phyloP scores from a whole-genome alignment of 1,140 invertebrate species.

The Trachelipus rathkii region DNA sequence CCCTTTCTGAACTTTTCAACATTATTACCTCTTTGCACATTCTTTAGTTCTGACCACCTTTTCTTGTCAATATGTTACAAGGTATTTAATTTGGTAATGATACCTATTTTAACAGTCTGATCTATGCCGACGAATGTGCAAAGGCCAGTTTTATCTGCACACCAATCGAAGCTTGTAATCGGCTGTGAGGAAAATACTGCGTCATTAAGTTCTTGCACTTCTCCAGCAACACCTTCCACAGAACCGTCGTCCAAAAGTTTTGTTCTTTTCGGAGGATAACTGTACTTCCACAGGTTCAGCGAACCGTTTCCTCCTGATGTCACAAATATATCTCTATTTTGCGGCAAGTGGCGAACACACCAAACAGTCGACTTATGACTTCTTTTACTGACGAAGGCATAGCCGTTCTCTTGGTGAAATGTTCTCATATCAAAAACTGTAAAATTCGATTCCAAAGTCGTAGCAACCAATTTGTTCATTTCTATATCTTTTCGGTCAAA shows the following conservation, averaged over 20 bases:
- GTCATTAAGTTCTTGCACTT: slow-evolving; percentile 70
- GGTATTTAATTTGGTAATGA: slow-evolving; percentile 83
- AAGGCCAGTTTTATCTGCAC: slow-evolving; percentile 79
- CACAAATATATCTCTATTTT: slow-evolving; percentile 90
- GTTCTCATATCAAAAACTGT: slow-evolving; percentile 84
- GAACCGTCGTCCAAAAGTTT: slow-evolving; percentile 65
- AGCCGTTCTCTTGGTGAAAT: slow-evolving; percentile 81
- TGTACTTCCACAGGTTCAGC: slow-evolving; percentile 87
- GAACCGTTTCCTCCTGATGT: slow-evolving; percentile 84
- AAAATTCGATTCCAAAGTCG: slow-evolving; percentile 88
- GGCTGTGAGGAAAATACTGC: slow-evolving; percentile 79
- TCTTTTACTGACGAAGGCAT: slow-evolving; percentile 70
- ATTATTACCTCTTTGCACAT: no score
- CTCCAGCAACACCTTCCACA: slow-evolving; percentile 69
- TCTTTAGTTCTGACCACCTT: no score
- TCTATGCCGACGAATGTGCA: slow-evolving; percentile 86
- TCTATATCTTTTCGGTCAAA: slow-evolving; percentile 90
- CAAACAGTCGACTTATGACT: slow-evolving; percentile 82
- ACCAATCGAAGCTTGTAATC: slow-evolving; percentile 85
- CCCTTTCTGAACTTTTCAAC: no score
- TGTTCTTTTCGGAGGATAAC: slow-evolving; percentile 73
- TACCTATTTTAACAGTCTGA: slow-evolving; percentile 79
- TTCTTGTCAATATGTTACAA: slow-evolving; percentile 35
- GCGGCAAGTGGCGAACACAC: slow-evolving; percentile 79
- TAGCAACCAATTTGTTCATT: slow-evolving; percentile 92